These are phyloP conservation scores for Drosophila bunnanda DNA, from an alignment of 2,888 invertebrate species.

Conservation along the genomic window DNA sequence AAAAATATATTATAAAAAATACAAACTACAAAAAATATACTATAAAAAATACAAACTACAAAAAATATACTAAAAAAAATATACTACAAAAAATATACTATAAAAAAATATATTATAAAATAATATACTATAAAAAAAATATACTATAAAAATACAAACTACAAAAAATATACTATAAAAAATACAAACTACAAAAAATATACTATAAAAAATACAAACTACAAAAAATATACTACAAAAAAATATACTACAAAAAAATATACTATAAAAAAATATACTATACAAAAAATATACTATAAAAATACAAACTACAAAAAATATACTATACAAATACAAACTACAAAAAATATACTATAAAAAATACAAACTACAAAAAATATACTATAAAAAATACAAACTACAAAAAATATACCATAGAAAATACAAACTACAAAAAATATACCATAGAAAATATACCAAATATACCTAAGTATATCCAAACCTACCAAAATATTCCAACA, in stretches of 20 bases:
- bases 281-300: background rate
- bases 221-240: background rate
- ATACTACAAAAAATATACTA: background rate
- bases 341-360: background rate
- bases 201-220: background rate
- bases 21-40: background rate
- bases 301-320: too few relatives aligned
- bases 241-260: background rate
- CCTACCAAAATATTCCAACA: background rate
- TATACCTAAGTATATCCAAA: background rate
- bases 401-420: background rate
- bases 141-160: background rate
- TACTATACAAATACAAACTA: background rate
- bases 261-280: too few relatives aligned
- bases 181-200: too few relatives aligned
- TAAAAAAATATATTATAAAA: too few relatives aligned
- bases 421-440: background rate
- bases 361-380: background rate
- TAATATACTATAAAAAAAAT: background rate
- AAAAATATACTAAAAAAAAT: background rate
- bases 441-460: background rate
- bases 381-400: background rate
- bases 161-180: background rate
- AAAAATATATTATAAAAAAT: background rate
- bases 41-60: background rate